These are phyloP conservation scores for Phoeniculus purpureus DNA, from an alignment of 2,797 vertebrate species.

Conservation along the genomic window DNA sequence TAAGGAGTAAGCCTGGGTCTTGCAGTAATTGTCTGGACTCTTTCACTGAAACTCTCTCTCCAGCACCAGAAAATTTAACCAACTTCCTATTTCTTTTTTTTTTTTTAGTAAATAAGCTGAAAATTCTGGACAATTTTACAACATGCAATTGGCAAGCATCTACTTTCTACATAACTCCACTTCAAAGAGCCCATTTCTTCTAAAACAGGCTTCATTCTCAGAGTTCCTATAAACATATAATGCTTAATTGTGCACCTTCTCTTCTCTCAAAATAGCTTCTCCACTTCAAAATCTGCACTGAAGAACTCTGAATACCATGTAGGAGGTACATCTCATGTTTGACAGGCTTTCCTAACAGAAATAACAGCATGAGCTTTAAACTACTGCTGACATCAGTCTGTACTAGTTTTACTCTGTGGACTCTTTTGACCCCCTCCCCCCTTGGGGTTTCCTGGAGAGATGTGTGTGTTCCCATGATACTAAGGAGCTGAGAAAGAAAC, in stretches of 20 bases:
- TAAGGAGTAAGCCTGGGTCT: not conserved
- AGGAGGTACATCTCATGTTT: not conserved
- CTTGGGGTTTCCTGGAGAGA: not conserved
- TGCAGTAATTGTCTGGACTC: not conserved
- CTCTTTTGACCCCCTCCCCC: not conserved
- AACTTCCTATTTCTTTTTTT: not conserved
- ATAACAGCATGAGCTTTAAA: not conserved
- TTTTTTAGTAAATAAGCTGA: not conserved
- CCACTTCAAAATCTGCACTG: not conserved
- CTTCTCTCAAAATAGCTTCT: not conserved
- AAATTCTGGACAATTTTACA: not conserved
- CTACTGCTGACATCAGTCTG: not conserved
- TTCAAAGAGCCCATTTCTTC: not conserved
- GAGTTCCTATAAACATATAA: not conserved
- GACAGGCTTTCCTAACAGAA: not conserved
- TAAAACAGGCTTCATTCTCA: not conserved
- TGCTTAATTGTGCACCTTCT: not conserved
- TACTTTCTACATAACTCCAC: not conserved
- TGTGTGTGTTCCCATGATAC: not conserved
- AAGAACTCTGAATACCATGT: not conserved
- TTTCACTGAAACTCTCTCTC: not conserved
- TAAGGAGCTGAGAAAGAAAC: not conserved
- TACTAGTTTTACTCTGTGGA: not conserved
- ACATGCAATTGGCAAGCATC: not conserved
- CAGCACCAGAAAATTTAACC: not conserved